These are phyloP conservation scores for Anthopleura sola DNA, from an alignment of 64 coral and sea anemone species.

Conservation along the genomic window DNA sequence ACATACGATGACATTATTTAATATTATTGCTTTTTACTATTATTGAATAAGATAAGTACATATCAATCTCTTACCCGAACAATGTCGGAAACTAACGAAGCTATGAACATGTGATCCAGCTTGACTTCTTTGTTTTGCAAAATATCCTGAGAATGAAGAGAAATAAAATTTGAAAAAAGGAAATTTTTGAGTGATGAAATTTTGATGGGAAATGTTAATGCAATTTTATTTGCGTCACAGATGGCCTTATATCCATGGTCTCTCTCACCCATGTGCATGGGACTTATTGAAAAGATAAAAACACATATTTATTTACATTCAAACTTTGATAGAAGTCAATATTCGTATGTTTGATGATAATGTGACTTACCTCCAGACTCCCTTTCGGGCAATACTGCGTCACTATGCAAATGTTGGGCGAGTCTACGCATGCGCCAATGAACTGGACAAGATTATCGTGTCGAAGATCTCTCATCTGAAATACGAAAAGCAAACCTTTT, in stretches of 20 bases:
- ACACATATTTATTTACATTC: too few relatives aligned
- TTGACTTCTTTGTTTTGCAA: conserved; percentile 89
- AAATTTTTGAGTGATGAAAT: neutral
- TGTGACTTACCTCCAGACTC: conserved; percentile 66
- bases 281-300: too few relatives aligned
- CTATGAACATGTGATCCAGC: conserved; percentile 90
- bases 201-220: too few relatives aligned
- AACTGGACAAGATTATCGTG: conserved; percentile 82
- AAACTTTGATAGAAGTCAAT: too few relatives aligned
- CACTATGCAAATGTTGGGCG: conserved; percentile 81
- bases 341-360: too few relatives aligned
- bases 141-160: conserved; percentile 58
- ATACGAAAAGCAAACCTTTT: neutral
- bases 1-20: too few relatives aligned
- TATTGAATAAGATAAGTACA: neutral
- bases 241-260: neutral
- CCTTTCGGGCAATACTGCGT: conserved; percentile 74
- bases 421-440: conserved; percentile 68
- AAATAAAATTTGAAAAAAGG: neutral
- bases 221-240: too few relatives aligned
- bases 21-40: too few relatives aligned
- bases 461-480: conserved; percentile 57
- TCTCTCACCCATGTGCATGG: too few relatives aligned
- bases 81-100: conserved; percentile 80
- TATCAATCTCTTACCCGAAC: conserved; percentile 53